Evolutionary conservation across 1,140 invertebrate species (phyloP), one percentile per base, ranked within the genome.

Genomic region (Hypothenemus hampei): DNA sequence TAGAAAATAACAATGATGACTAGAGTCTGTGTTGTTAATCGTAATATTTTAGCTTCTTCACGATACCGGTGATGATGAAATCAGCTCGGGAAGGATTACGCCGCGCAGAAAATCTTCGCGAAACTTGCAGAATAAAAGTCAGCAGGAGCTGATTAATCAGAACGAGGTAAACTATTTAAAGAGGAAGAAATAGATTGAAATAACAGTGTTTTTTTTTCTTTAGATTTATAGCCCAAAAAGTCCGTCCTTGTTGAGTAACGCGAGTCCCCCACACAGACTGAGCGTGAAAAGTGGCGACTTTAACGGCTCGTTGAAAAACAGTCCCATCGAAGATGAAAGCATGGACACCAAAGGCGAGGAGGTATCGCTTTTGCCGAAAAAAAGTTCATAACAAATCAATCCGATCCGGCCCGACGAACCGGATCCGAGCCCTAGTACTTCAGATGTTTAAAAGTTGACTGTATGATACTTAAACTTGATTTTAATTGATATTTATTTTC

Each of bases 341-440:
- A 24, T 62, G 37, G 43, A 60, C 20, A 22, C 31, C 6, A 61
- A 51, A 47, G 64, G 67, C 20, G 68, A 69, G 39, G 66, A 69
- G 46, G 41, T 61, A 8, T 63, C 65, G 3, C 59, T 69, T 6
- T 46, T 69, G 53, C 58, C 64, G n/a, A 65, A 61, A 59, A 66
- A n/a, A n/a, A n/a, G 62, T 40, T 69, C 66, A 66, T 69, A 69
- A 69, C 68, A 64, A 54, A 48, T 57, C 45, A 56, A 55, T 24
- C 18, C n/a, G 62, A 57, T 56, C 53, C 54, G 21, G 40, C 29
- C 29, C 8, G 20, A 43, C 3, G 29, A 43, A 16, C 6, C n/a
- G 55, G 55, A 49, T 46, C 54, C 16, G 11, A n/a, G 10, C 11
- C 22, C 31, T 35, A 20, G 54, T 57, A 57, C 54, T 57, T 57